Evolutionary conservation across 2,888 invertebrate genomes (phyloP), one percentile per base, ranked within the genome.

Genomic region (Chymomyza procnemis): DNA sequence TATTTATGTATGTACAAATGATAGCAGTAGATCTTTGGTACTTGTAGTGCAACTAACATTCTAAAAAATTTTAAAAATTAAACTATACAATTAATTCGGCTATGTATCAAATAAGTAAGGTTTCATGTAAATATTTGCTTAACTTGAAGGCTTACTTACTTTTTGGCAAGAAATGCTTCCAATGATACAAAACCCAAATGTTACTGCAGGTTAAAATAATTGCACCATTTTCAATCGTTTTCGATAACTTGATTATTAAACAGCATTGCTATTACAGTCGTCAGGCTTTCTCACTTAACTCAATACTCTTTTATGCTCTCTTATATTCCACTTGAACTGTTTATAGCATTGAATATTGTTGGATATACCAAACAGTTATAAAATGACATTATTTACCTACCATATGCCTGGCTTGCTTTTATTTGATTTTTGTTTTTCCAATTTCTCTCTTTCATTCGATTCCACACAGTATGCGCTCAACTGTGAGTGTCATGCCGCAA

Each of bases 401-500:
- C 69, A 66, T 81, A 66, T 76, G 69, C 69, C 41, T 50, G 64
- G 64, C 55, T 62, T 65, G 67, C 64, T 79, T 26, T 85, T 80
- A 80, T 81, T 76, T 78, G 84, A 85, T 85, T 80, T 78, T 71
- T 74, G 72, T 63, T 67, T 66, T 63, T 48, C 21, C 57, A 41
- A 3, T 41, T 41, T 1, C 34, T 2, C 12, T 41, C 12, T 12
- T 41, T 41, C 34, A 41, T 12, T 41, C 54, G 21, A 54, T 41
- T 41, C 34, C 34, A 54, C 54, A 21, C 56, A 63, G 71, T 76
- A 73, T 69, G 84, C 81, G 79, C 84, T 81, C 77, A 80, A 75
- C 81, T 81, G 86, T 78, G 81, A 86, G 81, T 86, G 81, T 86
- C 79, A 73, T 80, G 81, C 81, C 66, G 74, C 86, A 86, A 86